phyloP scores from a whole-genome alignment of 2,113 vertebrate genomes.

The Sprattus sprattus region DNA sequence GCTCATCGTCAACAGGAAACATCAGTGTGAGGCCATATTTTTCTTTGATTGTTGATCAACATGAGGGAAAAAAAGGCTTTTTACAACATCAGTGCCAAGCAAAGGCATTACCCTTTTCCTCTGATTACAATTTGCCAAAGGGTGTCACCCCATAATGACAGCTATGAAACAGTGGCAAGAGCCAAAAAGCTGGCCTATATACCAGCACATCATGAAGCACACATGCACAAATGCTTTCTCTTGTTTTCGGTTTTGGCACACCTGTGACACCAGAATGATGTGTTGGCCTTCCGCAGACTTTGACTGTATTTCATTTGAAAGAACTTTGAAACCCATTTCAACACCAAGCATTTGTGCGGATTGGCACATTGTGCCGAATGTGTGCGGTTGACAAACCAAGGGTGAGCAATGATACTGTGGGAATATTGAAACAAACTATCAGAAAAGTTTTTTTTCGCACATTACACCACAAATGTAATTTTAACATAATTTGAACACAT shows the following conservation, averaged over 20 bases:
- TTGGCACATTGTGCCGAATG: neutral
- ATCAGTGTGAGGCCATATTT: neutral
- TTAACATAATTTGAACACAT: neutral
- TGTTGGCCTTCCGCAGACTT: neutral
- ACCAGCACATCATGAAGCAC: too few species aligned
- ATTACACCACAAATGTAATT: neutral
- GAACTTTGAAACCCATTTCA: neutral
- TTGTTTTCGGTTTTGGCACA: neutral
- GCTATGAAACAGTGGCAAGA: neutral
- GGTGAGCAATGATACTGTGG: neutral
- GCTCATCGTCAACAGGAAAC: neutral
- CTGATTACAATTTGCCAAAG: neutral
- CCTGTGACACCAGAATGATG: neutral
- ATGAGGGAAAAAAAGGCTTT: neutral
- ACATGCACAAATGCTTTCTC: too few species aligned
- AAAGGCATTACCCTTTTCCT: neutral
- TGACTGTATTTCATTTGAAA: neutral
- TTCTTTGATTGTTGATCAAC: neutral
- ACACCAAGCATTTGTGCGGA: neutral
- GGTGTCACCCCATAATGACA: neutral
- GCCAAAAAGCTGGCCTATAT: neutral
- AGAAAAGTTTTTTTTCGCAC: neutral
- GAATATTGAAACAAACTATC: neutral
- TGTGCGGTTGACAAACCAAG: neutral
- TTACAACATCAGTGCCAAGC: neutral